Evolutionary conservation across 2,797 vertebrate genomes (phyloP), one percentile per base, ranked within the genome.

Genomic region (Gallinago solitaria): DNA sequence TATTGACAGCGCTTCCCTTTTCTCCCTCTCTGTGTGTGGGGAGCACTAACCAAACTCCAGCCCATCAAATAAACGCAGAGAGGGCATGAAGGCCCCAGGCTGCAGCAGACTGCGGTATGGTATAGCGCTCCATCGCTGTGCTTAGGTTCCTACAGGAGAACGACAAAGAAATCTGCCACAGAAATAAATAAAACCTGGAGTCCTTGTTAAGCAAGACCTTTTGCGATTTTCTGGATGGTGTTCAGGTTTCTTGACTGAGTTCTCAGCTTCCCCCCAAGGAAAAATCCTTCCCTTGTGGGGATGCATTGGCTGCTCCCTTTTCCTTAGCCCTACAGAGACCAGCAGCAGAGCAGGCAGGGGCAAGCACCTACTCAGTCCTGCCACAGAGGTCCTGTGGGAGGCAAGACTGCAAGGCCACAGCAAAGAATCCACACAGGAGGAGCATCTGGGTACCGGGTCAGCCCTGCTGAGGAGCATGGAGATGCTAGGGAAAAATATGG

Each of bases 341-440:
- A 65, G 32, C 25, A 47, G 27, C 64, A 79, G 48, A 89, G 41
- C 20, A 47, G n/a, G 24, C 43, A 75, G 43, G 16, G 80, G n/a
- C 2, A 8, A 69, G 12, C 13, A 13, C 5, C 35, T 37, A 1
- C 25, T 73, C 14, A 43, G 51, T 59, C 35, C 54, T 94, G 39
- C 20, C 45, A 33, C 11, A 27, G 47, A 51, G 14, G 16, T 71
- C 32, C 41, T 1, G 0, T 63, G 18, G 23, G 21, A 13, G 12
- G 51, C 3, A 5, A 17, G 12, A 2, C 16, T 35, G 45, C 53
- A 53, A 84, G 18, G 9, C 37, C n/a, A 54, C 0, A 0, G 32
- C 7, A 19, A 79, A 83, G 24, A 41, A 90, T 41, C 50, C 10
- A 24, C n/a, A 48, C 2, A 20, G 33, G 7, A 75, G 47, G 50